These are phyloP conservation scores for Mechanitis mazaeus DNA, from an alignment of 2,888 invertebrate species.

Conservation along the genomic window DNA sequence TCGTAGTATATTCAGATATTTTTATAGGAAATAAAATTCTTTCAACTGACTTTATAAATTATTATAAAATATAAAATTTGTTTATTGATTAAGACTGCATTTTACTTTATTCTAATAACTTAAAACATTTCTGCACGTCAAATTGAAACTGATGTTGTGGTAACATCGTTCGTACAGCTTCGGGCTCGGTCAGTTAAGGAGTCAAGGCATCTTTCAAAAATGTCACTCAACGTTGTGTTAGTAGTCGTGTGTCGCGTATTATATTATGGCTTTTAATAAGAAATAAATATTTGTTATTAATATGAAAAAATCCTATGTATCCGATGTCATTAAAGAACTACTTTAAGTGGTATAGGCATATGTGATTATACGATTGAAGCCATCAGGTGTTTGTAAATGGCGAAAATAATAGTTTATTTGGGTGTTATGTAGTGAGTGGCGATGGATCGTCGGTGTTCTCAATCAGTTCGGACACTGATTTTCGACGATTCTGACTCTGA, in stretches of 20 bases:
- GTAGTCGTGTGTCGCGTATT: slow-evolving; percentile 56
- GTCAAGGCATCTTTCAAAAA: slow-evolving; percentile 31
- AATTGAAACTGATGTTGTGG: slow-evolving; percentile 11
- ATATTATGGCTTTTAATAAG: slow-evolving; percentile 53
- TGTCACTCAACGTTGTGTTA: slow-evolving; percentile 55
- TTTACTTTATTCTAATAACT: no score
- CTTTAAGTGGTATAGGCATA: slow-evolving; percentile 17
- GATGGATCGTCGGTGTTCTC: slow-evolving; percentile 78
- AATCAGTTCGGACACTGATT: slow-evolving; percentile 85
- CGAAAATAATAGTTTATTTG: slow-evolving; percentile 59
- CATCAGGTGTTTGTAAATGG: slow-evolving; percentile 57
- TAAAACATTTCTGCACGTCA: background rate
- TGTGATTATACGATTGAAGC: slow-evolving; percentile 31
- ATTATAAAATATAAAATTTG: no score
- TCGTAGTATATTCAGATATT: no score
- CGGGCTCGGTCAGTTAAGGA: slow-evolving; percentile 5
- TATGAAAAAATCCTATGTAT: slow-evolving; percentile 24
- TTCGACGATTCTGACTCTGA: slow-evolving; percentile 85
- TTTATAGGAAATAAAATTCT: no score
- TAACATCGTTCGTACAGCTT: slow-evolving; percentile 26
- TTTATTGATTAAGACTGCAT: no score
- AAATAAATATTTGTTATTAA: slow-evolving; percentile 32
- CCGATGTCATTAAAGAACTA: slow-evolving; percentile 16
- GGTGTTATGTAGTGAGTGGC: slow-evolving; percentile 62
- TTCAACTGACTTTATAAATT: no score